Conservation (phyloP, 2,113 vertebrate genomes). For the Rhynchomys soricoides region DNA sequence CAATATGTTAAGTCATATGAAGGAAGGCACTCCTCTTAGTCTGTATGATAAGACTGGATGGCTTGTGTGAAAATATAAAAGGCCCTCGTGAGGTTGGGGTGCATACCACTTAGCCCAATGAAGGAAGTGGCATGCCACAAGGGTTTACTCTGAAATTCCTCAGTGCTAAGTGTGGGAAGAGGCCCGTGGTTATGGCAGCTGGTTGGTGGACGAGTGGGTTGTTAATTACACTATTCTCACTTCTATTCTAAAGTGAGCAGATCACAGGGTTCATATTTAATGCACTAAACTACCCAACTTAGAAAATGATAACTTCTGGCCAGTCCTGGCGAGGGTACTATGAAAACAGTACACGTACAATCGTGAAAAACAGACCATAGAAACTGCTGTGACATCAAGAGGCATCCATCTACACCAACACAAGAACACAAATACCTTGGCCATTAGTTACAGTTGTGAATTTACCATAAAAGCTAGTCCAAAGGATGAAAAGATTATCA, state of each 20-base stretch:
- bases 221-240: not conserved
- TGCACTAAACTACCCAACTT: slow-evolving; percentile 6
- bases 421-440: not conserved
- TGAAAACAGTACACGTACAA: not conserved
- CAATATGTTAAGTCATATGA: not conserved
- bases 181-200: not conserved
- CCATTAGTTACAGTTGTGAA: not conserved
- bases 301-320: slow-evolving; percentile 40
- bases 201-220: not conserved
- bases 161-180: not conserved
- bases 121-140: not conserved
- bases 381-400: not conserved
- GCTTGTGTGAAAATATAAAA: not conserved
- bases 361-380: not conserved
- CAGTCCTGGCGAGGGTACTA: not conserved
- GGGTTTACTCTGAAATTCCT: not conserved
- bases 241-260: not conserved
- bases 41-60: not conserved
- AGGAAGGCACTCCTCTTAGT: not conserved
- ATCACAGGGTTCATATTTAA: slow-evolving; percentile 40
- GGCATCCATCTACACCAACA: not conserved
- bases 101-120: not conserved
- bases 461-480: slow-evolving; percentile 12
- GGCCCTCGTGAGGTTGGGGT: not conserved
- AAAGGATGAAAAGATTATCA: slow-evolving; percentile 34